Percentiles rank a stretch among this genome's conserved stretches.
phyloP scores from a whole-genome alignment of 2,888 invertebrate genomes.

The Dasysyrphus albostriatus region DNA sequence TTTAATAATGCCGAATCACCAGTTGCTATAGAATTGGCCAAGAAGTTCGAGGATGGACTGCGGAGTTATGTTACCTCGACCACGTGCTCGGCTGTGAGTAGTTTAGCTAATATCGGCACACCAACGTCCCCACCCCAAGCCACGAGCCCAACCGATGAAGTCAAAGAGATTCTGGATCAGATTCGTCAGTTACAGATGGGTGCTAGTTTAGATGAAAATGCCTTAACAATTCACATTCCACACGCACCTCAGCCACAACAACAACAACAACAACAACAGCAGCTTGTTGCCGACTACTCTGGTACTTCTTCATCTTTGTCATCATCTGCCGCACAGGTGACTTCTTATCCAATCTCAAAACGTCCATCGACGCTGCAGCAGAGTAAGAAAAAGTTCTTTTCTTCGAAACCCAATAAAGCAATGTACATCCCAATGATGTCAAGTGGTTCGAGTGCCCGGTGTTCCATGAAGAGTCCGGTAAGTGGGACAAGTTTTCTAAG shows the following conservation, averaged over 20 bases:
- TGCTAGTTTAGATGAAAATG: conserved; percentile 83
- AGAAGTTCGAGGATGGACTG: conserved; percentile 80
- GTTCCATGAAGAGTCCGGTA: conserved; percentile 82
- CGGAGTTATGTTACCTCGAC: conserved; percentile 84
- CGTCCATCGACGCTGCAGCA: conserved; percentile 81
- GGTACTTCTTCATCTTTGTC: conserved; percentile 64
- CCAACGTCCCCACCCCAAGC: conserved; percentile 91
- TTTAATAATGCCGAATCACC: conserved; percentile 78
- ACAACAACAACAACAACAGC: conserved; percentile 58
- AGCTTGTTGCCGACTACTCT: conserved; percentile 60
- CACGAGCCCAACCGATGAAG: conserved; percentile 91
- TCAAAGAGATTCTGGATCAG: conserved; percentile 89
- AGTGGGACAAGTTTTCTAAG: conserved; percentile 81
- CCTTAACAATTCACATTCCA: conserved; percentile 77
- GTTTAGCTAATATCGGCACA: conserved; percentile 87
- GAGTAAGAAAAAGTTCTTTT: conserved; percentile 84
- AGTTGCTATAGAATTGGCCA: conserved; percentile 78
- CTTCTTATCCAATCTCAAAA: conserved; percentile 77
- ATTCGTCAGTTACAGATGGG: conserved; percentile 87
- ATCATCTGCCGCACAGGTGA: conserved; percentile 51
- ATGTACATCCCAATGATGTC: conserved; percentile 87
- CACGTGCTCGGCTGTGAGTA: conserved; percentile 88
- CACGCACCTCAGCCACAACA: conserved; percentile 44
- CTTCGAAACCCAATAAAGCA: conserved; percentile 86
- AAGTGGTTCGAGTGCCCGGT: conserved; percentile 79